Evolutionary conservation across 2,113 vertebrate genomes (phyloP).

Genomic region (Eidolon helvum): DNA sequence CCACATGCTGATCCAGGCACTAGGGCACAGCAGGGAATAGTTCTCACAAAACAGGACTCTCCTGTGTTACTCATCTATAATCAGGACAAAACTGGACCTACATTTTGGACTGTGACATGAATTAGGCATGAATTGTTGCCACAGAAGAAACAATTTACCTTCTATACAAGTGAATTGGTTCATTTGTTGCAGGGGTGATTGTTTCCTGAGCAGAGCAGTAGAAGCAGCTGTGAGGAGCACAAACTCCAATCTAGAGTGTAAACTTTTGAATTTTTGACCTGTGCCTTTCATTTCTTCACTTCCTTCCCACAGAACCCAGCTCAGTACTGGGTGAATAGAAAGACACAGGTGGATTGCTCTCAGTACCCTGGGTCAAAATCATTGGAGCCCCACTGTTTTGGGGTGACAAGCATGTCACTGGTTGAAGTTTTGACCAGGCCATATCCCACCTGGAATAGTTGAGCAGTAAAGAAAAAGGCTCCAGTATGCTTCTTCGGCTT

Average conservation of each 20-base stretch:
- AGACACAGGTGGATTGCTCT: background rate
- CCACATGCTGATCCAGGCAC: background rate
- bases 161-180: background rate
- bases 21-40: background rate
- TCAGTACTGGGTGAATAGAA: background rate
- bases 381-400: background rate
- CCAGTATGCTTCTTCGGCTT: background rate
- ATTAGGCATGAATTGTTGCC: background rate
- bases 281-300: background rate
- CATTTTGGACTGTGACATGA: background rate
- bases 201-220: background rate
- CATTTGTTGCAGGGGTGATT: background rate
- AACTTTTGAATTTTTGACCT: background rate
- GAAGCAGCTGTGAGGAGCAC: background rate
- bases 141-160: background rate
- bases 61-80: background rate
- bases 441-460: background rate
- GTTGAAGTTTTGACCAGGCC: background rate
- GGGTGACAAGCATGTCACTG: background rate
- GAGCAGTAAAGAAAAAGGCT: background rate
- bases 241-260: background rate
- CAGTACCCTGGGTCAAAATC: background rate
- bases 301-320: background rate
- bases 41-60: background rate
- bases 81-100: background rate